Base-by-base conservation (phyloP, 2,888 invertebrate species). In the Merodon equestris region DNA sequence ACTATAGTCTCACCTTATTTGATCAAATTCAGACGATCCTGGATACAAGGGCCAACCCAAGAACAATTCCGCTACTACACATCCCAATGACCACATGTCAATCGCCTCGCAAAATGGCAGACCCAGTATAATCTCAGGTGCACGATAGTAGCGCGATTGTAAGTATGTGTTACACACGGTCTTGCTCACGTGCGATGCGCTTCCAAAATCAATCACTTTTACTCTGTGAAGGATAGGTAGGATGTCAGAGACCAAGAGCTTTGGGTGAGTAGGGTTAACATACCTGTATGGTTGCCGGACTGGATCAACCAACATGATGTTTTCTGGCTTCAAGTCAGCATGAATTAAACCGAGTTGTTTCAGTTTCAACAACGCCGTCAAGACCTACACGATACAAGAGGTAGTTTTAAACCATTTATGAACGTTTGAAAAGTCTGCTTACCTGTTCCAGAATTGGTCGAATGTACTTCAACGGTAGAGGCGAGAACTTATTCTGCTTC, bases 41-140 rank as follows among this genome's bases (percentile, higher is more conserved):
- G 99, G 99, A 90, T 99, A 99, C 40, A 99, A 91, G 13, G 99
- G 99, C 99, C 99, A 99, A 82, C 99, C 99, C 48, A 99, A 92
- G 90, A 99, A 99, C 83, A 99, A 91, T 89, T 99, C 99, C 1
- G 99, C 99, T 51, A 99, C 98, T 82, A 99, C 99, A 90, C 99
- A 99, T 71, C 99, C 99, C 83, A 99, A 91, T 5, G 98, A 99
- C 99, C 99, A 99, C 99, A 99, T 99, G 90, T 99, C 99, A 85
- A 99, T 99, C 12, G 99, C 97, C 90, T 99, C 99, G 91, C 98
- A 98, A 91, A 99, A 99, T 79, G 98, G 99, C 84, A 99, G 91
- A 17, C 99, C 99, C 85, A 98, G 91, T 86, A 98, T 98, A 86
- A 98, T 98, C 90, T 98, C 98, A 1, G 98, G 98, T 38, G 98